Percentiles rank a stretch among this genome's conserved stretches.
These are phyloP conservation scores for Tretioscincus oriximinensis DNA, from an alignment of 2,113 vertebrate species.

Conservation along the genomic window DNA sequence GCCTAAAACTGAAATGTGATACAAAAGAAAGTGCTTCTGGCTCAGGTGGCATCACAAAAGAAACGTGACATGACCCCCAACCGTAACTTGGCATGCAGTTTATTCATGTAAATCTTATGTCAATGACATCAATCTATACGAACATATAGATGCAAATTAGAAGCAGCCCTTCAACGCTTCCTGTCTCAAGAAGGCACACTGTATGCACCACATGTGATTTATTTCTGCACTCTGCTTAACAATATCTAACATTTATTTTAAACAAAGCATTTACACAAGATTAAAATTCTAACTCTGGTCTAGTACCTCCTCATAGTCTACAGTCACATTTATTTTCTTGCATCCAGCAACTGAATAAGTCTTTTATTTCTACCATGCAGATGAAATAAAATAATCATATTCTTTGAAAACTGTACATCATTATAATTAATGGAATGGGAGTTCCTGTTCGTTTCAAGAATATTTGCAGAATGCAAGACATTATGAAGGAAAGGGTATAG, in stretches of 20 bases:
- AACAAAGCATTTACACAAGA: background rate
- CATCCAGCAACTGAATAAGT: background rate
- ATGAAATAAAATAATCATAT: background rate
- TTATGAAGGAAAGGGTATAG: too few relatives aligned
- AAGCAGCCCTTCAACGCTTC: background rate
- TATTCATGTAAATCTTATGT: constrained; percentile 4
- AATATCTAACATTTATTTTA: background rate
- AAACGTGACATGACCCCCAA: background rate
- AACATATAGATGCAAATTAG: constrained; percentile 6
- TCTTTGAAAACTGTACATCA: background rate
- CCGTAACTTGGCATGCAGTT: background rate
- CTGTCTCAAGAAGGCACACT: background rate
- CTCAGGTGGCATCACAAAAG: constrained; percentile 2
- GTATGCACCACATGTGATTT: background rate
- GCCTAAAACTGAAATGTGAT: background rate
- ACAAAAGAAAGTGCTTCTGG: background rate
- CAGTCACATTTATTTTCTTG: background rate
- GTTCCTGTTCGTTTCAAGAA: background rate
- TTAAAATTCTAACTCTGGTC: background rate
- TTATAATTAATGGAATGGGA: background rate
- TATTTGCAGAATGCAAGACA: background rate
- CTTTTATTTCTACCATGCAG: background rate
- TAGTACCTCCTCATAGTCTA: background rate
- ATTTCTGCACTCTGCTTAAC: background rate
- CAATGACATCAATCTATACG: background rate